Conservation (phyloP, 1,140 invertebrate species). For the Battus philenor region DNA sequence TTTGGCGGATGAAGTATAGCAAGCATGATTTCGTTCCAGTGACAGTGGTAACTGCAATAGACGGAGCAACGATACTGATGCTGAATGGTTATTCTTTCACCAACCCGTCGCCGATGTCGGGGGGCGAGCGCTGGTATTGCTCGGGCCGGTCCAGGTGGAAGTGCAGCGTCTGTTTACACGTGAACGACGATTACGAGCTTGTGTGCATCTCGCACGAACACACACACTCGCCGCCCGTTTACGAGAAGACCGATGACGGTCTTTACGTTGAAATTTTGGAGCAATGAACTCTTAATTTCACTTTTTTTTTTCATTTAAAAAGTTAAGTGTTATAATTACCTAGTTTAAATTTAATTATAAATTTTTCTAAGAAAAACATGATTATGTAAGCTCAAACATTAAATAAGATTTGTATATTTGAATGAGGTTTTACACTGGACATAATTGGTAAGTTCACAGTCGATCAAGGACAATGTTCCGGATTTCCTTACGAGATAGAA, state of each 20-base stretch:
- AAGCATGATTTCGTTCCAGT: constrained; percentile 44
- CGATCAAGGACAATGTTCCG: no score
- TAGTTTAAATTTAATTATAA: no score
- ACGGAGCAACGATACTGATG: constrained; percentile 60
- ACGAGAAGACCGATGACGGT: constrained; percentile 43
- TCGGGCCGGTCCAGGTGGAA: constrained; percentile 54
- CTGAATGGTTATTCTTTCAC: constrained; percentile 57
- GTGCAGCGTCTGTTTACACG: constrained; percentile 58
- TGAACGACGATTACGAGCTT: constrained; percentile 65
- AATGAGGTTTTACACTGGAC: no score
- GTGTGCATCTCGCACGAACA: constrained; percentile 59
- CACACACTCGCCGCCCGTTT: constrained; percentile 45
- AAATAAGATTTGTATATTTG: no score
- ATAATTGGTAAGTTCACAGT: no score
- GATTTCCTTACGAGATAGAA: no score
- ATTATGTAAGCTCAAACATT: no score
- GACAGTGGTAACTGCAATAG: constrained; percentile 58
- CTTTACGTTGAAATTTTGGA: constrained; percentile 30
- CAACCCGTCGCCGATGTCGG: constrained; percentile 51
- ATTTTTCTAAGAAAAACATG: no score
- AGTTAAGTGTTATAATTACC: no score
- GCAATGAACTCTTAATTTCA: no score
- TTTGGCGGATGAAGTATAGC: no score
- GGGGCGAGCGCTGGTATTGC: constrained; percentile 63
- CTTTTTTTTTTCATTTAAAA: no score